Percentiles rank a stretch among this genome's conserved stretches.
Evolutionary conservation across 64 coral and sea anemone species (phyloP).

Genomic region (Platygyra sinensis): DNA sequence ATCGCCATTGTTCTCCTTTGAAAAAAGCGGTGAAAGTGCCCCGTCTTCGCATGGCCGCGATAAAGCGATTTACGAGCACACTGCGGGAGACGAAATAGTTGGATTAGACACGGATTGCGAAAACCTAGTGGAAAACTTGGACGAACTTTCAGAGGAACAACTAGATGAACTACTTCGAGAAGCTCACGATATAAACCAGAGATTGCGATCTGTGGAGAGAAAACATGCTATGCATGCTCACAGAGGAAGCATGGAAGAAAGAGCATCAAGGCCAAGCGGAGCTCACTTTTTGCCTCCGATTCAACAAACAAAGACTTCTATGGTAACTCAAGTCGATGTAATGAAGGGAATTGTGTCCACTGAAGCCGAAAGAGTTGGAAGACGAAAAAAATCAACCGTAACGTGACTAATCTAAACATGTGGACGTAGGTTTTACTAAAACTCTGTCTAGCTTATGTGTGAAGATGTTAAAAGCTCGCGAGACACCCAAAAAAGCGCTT

Average conservation of each 20-base stretch:
- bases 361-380: background rate
- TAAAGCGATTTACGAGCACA: background rate
- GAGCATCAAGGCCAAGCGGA: background rate
- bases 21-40: background rate
- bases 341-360: background rate
- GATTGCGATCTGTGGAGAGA: constrained; percentile 19
- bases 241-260: background rate
- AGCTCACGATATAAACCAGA: constrained; percentile 58
- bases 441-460: too few relatives aligned
- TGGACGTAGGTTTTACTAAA: too few relatives aligned
- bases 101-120: background rate
- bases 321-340: background rate
- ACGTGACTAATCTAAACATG: background rate
- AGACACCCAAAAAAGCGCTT: too few relatives aligned
- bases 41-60: background rate
- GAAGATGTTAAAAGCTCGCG: too few relatives aligned
- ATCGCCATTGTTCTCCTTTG: background rate
- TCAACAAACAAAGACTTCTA: constrained; percentile 20
- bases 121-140: constrained; percentile 36
- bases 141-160: constrained; percentile 54
- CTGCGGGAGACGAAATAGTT: background rate
- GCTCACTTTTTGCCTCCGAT: background rate
- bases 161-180: constrained; percentile 56
- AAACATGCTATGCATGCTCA: background rate
- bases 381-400: background rate